These are phyloP conservation scores for Meloidogyne hapla DNA, from an alignment of 1,140 invertebrate genomes.

Conservation along the genomic window DNA sequence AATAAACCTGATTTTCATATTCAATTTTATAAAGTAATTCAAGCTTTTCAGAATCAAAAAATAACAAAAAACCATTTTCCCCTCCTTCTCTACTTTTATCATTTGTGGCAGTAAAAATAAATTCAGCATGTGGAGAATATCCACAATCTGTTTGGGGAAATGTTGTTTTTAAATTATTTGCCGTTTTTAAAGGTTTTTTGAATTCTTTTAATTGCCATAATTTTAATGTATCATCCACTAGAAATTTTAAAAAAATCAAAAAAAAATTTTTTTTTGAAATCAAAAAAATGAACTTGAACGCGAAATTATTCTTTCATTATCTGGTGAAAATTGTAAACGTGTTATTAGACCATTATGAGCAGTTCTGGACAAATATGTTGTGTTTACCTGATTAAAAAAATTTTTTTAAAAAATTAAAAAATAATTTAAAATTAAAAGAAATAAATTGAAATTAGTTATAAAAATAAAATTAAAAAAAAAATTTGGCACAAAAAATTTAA, in stretches of 20 bases:
- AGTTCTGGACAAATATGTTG: slow-evolving; percentile 74
- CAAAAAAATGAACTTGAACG: slow-evolving; percentile 71
- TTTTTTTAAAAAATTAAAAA: too few relatives aligned
- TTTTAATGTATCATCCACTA: slow-evolving; percentile 85
- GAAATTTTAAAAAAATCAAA: slow-evolving; percentile 23
- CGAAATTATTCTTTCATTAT: slow-evolving; percentile 77
- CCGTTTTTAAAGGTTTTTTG: slow-evolving; percentile 75
- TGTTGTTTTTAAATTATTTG: slow-evolving; percentile 75
- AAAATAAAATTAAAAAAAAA: too few relatives aligned
- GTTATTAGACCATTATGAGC: slow-evolving; percentile 84
- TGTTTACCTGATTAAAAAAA: slow-evolving; percentile 70
- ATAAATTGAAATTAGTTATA: background rate
- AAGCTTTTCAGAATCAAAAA: slow-evolving; percentile 79
- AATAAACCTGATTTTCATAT: slow-evolving; percentile 73
- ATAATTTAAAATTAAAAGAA: too few relatives aligned
- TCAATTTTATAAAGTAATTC: slow-evolving; percentile 72
- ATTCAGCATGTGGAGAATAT: slow-evolving; percentile 87
- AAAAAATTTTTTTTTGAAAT: background rate
- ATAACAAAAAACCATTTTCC: slow-evolving; percentile 75
- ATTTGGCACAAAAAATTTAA: too few relatives aligned
- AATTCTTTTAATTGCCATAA: slow-evolving; percentile 87
- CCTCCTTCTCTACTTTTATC: slow-evolving; percentile 71
- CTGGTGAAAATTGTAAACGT: slow-evolving; percentile 82
- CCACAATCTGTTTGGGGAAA: slow-evolving; percentile 83
- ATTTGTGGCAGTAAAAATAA: slow-evolving; percentile 85